A percentile compares a stretch with the other conserved stretches of the same genome.
These are phyloP conservation scores for Phenacoccus solenopsis DNA, from an alignment of 1,140 invertebrate genomes.

Conservation along the genomic window DNA sequence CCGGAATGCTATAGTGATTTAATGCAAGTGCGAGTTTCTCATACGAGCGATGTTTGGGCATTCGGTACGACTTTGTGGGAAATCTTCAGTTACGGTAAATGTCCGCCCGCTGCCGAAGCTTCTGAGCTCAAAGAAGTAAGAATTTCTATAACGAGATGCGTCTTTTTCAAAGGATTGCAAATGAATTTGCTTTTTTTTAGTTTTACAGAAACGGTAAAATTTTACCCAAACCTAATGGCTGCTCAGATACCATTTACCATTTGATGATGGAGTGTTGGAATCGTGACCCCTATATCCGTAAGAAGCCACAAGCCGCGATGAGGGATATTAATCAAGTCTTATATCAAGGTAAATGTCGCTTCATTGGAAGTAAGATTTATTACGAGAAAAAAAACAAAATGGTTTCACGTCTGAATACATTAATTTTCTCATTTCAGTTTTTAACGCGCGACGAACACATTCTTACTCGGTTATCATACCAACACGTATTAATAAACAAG, in stretches of 20 bases:
- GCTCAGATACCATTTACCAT: constrained; percentile 66
- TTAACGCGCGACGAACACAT: neutral
- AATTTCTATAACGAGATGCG: no score
- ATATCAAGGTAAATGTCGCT: constrained; percentile 43
- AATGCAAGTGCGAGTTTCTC: constrained; percentile 45
- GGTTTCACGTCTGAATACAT: no score
- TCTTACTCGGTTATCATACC: neutral
- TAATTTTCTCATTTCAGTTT: neutral
- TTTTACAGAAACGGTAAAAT: neutral
- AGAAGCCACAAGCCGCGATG: constrained; percentile 66
- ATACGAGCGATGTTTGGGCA: constrained; percentile 70
- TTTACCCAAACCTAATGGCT: constrained; percentile 45
- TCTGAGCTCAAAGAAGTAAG: neutral
- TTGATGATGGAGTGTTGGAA: constrained; percentile 84
- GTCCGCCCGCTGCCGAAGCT: constrained; percentile 23
- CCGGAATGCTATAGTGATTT: constrained; percentile 59
- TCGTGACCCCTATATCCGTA: constrained; percentile 49
- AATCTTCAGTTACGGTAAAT: constrained; percentile 62
- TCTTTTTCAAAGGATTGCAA: no score
- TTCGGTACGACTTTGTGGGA: constrained; percentile 81
- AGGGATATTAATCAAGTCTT: constrained; percentile 69
- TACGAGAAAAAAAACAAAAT: no score
- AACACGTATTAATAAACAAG: neutral
- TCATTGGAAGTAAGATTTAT: no score
- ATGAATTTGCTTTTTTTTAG: no score